Base-by-base conservation (phyloP, 2,113 vertebrate species). In the Cyprinodon brontotheroides region DNA sequence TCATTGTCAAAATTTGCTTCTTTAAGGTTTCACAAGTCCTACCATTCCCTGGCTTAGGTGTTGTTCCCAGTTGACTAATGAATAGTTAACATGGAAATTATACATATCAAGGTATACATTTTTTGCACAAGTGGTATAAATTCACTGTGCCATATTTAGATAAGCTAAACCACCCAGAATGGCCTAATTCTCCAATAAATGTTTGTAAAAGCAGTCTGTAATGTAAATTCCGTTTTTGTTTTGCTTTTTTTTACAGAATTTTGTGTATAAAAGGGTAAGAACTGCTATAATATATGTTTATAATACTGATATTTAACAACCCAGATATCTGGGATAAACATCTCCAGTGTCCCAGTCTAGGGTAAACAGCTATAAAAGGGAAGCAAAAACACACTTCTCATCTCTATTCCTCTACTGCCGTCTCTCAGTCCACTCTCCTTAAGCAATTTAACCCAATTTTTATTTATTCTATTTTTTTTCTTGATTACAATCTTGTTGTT, bases 361-460 rank as follows among this genome's bases (percentile, higher is more conserved):
- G 39, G 10, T 78, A 62, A 81, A 77, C 65, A 50, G 61, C 41
- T 61, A 48, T 77, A 81, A 50, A 62, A 78, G 43, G 61, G 57
- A 73, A 48, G 71, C 71, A 77, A 53, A 69, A 66, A 74, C 70
- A 74, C 80, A 9, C 12, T n/a, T 29, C 11, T 45, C n/a, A n/a
- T 45, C 63, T 14, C 0, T 77, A 84, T 86, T 78, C 76, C 81
- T 83, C 79, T 87, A 80, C 86, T 90, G 86, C 81, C 83, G 66
- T 78, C 76, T 77, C 85, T 67, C 78, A 86, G 62, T 76, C 75
- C 79, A 86, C 66, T 86, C 77, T 88, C 79, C 77, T 78, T 57
- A 70, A 64, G 65, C 86, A 86, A 82, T 78, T 74, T 66, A 68
- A 68, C 53, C 57, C 29, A 43, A 48, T 38, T 68, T 70, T 36